Conservation (phyloP, 2,797 vertebrate genomes). For the Microcaecilia unicolor region DNA sequence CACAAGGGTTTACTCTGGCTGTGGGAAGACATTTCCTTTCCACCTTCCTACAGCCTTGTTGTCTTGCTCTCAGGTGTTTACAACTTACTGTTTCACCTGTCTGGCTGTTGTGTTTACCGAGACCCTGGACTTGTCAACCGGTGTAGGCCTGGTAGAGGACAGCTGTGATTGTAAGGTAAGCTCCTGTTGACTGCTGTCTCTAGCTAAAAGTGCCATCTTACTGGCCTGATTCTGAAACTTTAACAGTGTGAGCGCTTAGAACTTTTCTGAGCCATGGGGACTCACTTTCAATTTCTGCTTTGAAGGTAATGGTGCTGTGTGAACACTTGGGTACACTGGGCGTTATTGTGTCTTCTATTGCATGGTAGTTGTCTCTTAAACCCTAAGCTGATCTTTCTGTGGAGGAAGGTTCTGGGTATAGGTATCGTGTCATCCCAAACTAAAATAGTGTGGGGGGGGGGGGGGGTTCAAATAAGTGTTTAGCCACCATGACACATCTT, state of each 20-base stretch:
- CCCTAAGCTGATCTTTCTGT: too few relatives aligned
- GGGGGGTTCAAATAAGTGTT: too few relatives aligned
- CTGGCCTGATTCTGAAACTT: conserved; percentile 59
- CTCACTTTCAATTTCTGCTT: too few relatives aligned
- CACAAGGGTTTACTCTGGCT: conserved; percentile 79
- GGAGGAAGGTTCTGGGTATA: too few relatives aligned
- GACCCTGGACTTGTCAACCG: conserved; percentile 56
- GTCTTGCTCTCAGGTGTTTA: conserved; percentile 61
- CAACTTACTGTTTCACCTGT: conserved; percentile 45
- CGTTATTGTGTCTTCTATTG: too few relatives aligned
- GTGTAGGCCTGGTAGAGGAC: conserved; percentile 56
- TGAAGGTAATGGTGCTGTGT: too few relatives aligned
- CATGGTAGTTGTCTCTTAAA: too few relatives aligned
- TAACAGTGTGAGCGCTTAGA: too few relatives aligned
- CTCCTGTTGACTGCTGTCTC: conserved; percentile 45
- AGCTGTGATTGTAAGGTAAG: conserved; percentile 69
- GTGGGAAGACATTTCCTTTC: conserved; percentile 68
- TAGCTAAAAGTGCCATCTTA: conserved; percentile 29
- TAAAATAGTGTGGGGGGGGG: too few relatives aligned
- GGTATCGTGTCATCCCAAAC: too few relatives aligned
- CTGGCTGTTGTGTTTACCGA: conserved; percentile 45
- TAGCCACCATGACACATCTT: conserved; percentile 29
- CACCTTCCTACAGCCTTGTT: conserved; percentile 50
- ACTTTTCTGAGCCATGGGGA: too few relatives aligned
- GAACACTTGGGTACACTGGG: too few relatives aligned